These are phyloP conservation scores for Stercorarius parasiticus DNA, from an alignment of 2,113 vertebrate genomes.

Conservation along the genomic window DNA sequence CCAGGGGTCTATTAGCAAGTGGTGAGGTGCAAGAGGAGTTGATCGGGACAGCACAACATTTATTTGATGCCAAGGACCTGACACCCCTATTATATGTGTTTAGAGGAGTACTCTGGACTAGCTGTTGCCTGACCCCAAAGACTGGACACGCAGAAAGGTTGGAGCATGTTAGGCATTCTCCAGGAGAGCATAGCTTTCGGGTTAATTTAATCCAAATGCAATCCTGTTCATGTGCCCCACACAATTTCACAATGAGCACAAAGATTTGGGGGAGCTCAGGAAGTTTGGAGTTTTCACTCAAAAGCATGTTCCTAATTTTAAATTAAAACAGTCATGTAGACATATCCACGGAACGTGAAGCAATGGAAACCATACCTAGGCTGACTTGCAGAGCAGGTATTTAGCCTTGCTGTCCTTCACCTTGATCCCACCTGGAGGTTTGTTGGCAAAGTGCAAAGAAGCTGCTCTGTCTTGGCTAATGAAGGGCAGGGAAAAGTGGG, in stretches of 20 bases:
- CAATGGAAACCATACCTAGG: not conserved
- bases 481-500: not conserved
- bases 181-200: not conserved
- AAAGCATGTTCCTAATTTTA: not conserved
- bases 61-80: not conserved
- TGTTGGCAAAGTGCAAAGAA: not conserved
- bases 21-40: not conserved
- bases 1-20: not conserved
- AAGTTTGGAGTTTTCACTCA: not conserved
- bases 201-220: not conserved
- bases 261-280: not conserved
- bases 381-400: not conserved
- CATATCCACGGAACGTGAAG: rapidly evolving
- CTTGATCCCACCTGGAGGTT: not conserved
- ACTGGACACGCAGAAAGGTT: not conserved
- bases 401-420: not conserved
- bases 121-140: not conserved
- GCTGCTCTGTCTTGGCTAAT: not conserved
- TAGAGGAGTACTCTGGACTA: not conserved
- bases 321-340: not conserved
- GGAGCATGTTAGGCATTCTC: not conserved
- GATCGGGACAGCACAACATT: not conserved
- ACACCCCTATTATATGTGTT: not conserved
- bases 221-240: not conserved
- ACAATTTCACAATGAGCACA: not conserved